Conservation (phyloP, 2,113 vertebrate species). For the Alectura lathami region DNA sequence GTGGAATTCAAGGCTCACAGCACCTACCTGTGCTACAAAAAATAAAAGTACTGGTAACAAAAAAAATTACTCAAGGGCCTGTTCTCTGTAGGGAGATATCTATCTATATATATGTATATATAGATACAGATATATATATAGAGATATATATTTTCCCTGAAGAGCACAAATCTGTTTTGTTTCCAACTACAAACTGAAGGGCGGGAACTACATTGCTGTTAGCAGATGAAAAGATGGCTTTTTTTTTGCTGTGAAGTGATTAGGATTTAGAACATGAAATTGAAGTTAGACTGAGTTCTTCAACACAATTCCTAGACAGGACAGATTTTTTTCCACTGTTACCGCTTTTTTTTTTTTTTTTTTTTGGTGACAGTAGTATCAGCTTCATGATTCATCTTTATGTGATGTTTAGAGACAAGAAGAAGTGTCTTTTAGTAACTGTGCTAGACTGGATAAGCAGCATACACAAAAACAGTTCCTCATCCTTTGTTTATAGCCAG, state of each 20-base stretch:
- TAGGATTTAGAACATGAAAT: not conserved
- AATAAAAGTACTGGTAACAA: not conserved
- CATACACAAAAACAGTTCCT: not conserved
- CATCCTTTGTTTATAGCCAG: not conserved
- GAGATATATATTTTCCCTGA: slow-evolving; percentile 29
- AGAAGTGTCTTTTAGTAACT: not conserved
- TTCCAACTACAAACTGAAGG: slow-evolving; percentile 43
- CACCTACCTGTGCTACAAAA: not conserved
- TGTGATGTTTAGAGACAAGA: not conserved
- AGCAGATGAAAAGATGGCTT: slow-evolving; percentile 19
- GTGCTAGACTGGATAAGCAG: not conserved
- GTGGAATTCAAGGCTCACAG: not conserved
- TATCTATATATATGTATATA: too few relatives aligned
- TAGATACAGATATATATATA: too few relatives aligned
- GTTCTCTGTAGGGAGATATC: not conserved
- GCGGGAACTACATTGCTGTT: not conserved
- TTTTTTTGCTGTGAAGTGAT: not conserved
- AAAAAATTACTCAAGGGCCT: not conserved
- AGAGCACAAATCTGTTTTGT: slow-evolving; percentile 32
- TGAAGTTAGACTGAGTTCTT: not conserved
- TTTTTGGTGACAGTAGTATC: not conserved
- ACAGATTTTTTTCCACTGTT: not conserved
- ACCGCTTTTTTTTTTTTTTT: not conserved
- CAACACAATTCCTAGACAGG: not conserved
- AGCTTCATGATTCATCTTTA: not conserved